phyloP scores from a whole-genome alignment of 2,888 invertebrate species.

The Dexiosoma caninum region DNA sequence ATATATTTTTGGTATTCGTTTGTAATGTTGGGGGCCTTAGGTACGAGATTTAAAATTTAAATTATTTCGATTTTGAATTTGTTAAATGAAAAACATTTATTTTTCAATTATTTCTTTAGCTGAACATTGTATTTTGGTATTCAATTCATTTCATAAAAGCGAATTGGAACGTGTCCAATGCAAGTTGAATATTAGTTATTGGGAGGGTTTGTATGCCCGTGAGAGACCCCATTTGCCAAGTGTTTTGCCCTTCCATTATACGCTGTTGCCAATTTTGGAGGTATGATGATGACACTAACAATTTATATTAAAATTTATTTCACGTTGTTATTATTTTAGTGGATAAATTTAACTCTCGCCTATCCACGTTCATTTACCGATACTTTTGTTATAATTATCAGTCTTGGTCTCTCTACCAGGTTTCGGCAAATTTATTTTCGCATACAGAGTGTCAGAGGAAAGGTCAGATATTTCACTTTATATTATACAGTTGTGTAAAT shows the following conservation, averaged over 20 bases:
- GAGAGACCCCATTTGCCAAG: conserved; percentile 71
- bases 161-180: conserved; percentile 71
- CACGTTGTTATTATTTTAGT: conserved; percentile 65
- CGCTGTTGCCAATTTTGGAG: conserved; percentile 72
- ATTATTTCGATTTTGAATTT: too few relatives aligned
- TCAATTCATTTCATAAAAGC: conserved; percentile 69
- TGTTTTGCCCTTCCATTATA: conserved; percentile 69
- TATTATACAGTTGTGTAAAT: too few relatives aligned
- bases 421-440: conserved; percentile 82
- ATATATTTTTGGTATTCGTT: conserved; percentile 68
- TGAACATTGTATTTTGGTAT: conserved; percentile 71
- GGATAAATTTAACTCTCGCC: conserved; percentile 79
- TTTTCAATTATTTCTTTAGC: conserved; percentile 61
- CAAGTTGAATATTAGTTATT: conserved; percentile 69
- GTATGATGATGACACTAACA: conserved; percentile 63
- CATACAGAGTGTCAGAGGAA: conserved; percentile 78
- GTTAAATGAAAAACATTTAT: too few relatives aligned
- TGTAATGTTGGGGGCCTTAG: conserved; percentile 70
- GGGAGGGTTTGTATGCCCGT: conserved; percentile 71
- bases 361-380: conserved; percentile 86
- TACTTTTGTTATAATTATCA: conserved; percentile 83
- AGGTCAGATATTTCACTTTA: conserved; percentile 73
- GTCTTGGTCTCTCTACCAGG: conserved; percentile 82
- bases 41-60: too few relatives aligned
- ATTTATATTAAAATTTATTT: not conserved